Percentiles rank a stretch among this genome's conserved stretches.
phyloP scores from a whole-genome alignment of 2,113 vertebrate species.

The Alces alces region DNA sequence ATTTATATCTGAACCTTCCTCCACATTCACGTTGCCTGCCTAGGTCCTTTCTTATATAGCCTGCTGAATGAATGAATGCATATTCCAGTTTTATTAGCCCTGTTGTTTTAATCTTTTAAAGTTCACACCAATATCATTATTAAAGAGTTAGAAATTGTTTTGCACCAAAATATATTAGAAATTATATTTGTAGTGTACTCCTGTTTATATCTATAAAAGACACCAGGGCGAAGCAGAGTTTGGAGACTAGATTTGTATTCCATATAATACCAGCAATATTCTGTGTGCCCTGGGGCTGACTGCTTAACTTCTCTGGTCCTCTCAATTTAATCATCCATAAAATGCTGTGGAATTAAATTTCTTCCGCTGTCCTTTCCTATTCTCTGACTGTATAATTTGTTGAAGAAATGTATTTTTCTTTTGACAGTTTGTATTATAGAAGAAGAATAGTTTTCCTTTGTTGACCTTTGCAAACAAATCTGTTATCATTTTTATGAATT shows the following conservation, averaged over 20 bases:
- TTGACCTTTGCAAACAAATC: slow-evolving; percentile 4
- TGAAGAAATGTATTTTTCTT: background rate
- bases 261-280: background rate
- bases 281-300: background rate
- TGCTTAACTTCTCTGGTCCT: background rate
- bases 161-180: background rate
- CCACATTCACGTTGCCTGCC: background rate
- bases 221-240: background rate
- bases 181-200: background rate
- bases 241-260: background rate
- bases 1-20: background rate
- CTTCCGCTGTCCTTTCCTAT: background rate
- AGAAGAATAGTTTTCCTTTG: slow-evolving; percentile 23
- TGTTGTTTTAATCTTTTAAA: slow-evolving; percentile 15
- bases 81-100: background rate
- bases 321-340: background rate
- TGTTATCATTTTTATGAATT: slow-evolving; percentile 1
- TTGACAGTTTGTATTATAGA: background rate
- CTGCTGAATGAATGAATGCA: background rate
- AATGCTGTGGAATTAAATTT: background rate
- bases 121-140: background rate
- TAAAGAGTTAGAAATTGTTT: background rate
- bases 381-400: background rate
- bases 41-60: background rate
- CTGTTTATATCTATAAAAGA: background rate